Conservation (phyloP, 2,797 vertebrate species). For the Cossypha caffra region DNA sequence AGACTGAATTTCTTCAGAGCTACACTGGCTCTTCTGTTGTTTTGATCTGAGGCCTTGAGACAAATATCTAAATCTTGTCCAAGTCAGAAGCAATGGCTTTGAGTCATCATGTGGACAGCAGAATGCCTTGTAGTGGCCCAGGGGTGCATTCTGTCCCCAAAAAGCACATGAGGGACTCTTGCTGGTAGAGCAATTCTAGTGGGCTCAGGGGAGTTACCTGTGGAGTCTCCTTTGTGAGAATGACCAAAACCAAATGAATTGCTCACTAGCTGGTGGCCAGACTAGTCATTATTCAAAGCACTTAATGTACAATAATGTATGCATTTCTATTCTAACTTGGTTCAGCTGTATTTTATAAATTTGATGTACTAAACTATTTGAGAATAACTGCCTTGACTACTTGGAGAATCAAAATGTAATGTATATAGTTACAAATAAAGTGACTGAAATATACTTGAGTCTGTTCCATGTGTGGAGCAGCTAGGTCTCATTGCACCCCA, state of each 20-base stretch:
- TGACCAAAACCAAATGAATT: constrained; percentile 30
- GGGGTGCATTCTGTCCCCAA: neutral
- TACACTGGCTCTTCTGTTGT: constrained; percentile 24
- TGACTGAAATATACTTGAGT: neutral
- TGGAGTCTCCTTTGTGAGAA: neutral
- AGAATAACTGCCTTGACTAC: constrained; percentile 65
- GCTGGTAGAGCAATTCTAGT: neutral
- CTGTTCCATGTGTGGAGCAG: neutral
- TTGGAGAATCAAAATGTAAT: constrained; percentile 71
- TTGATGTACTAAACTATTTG: constrained; percentile 73
- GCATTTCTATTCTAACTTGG: constrained; percentile 74
- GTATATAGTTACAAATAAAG: constrained; percentile 75
- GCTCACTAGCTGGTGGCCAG: constrained; percentile 53
- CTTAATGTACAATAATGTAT: constrained; percentile 78
- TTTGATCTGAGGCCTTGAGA: constrained; percentile 61
- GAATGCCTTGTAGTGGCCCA: neutral
- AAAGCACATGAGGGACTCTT: neutral
- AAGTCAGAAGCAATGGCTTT: neutral
- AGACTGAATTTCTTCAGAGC: constrained; percentile 31
- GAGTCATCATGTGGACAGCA: neutral
- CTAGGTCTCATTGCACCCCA: neutral
- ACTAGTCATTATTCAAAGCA: constrained; percentile 57
- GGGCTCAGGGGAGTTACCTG: neutral
- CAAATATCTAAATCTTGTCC: constrained; percentile 23
- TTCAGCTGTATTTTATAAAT: constrained; percentile 78